phyloP scores from a whole-genome alignment of 2,888 invertebrate genomes.

The Psylliodes chrysocephalus region DNA sequence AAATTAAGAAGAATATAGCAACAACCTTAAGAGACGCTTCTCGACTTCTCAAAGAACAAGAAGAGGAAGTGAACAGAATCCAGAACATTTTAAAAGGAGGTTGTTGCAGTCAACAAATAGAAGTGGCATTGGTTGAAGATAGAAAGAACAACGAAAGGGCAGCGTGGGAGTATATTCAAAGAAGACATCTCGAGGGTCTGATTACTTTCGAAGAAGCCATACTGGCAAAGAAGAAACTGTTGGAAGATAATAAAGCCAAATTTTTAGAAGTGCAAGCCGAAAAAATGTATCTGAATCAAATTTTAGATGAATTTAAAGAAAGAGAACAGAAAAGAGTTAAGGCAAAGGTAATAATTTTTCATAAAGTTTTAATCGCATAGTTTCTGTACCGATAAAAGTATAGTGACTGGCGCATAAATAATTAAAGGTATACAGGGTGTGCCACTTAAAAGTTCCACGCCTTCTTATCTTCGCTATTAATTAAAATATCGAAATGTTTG shows the following conservation, averaged over 20 bases:
- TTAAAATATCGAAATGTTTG: too few relatives aligned
- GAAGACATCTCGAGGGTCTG: conserved; percentile 69
- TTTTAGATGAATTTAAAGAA: conserved; percentile 67
- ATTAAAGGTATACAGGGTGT: too few relatives aligned
- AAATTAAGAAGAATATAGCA: conserved; percentile 66
- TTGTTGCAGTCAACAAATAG: conserved; percentile 62
- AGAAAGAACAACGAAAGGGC: conserved; percentile 66
- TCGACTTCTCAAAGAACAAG: conserved; percentile 64
- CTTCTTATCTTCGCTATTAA: too few relatives aligned
- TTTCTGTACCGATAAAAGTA: too few relatives aligned
- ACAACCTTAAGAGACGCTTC: conserved; percentile 68
- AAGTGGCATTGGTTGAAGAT: conserved; percentile 64
- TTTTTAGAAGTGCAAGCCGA: conserved; percentile 67
- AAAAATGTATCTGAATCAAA: conserved; percentile 64
- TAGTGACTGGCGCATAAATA: too few relatives aligned
- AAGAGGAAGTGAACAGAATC: conserved; percentile 67
- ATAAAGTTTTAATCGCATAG: too few relatives aligned
- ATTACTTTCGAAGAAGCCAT: conserved; percentile 71
- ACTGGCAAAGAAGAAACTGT: conserved; percentile 67
- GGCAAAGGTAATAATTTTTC: too few relatives aligned
- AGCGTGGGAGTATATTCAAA: conserved; percentile 68
- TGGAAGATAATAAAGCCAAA: conserved; percentile 66
- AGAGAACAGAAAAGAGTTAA: conserved; percentile 66
- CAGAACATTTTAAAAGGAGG: conserved; percentile 66
- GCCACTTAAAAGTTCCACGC: too few relatives aligned